phyloP scores from a whole-genome alignment of 2,113 vertebrate genomes.

The Mungos mungo region DNA sequence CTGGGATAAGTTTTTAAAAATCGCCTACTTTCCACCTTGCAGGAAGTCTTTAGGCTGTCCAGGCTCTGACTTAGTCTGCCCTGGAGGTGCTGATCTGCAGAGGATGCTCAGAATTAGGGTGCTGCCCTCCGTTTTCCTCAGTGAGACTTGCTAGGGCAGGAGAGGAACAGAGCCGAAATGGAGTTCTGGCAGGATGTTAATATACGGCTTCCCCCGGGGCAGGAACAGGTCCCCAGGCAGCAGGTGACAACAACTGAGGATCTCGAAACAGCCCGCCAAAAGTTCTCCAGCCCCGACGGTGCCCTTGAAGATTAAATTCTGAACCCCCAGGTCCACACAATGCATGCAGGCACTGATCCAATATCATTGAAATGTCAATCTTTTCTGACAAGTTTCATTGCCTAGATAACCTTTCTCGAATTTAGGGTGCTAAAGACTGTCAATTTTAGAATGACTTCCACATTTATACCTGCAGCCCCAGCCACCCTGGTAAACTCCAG shows the following conservation, averaged over 20 bases:
- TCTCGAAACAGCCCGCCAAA: not conserved
- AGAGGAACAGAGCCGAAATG: not conserved
- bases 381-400: not conserved
- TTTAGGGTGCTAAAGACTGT: not conserved
- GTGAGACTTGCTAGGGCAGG: not conserved
- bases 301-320: not conserved
- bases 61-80: not conserved
- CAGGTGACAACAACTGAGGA: not conserved
- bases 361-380: not conserved
- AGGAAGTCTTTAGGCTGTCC: not conserved
- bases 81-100: not conserved
- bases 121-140: not conserved
- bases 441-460: not conserved
- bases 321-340: not conserved
- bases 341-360: not conserved
- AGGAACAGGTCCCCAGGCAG: not conserved
- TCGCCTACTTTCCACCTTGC: not conserved
- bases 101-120: not conserved
- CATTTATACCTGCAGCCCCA: not conserved
- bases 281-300: not conserved
- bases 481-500: not conserved
- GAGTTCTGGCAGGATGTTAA: not conserved
- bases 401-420: not conserved
- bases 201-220: not conserved
- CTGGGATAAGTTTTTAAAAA: not conserved